Evolutionary conservation across 2,888 invertebrate genomes (phyloP), one percentile per base, ranked within the genome.

Genomic region (Uloborus plumipes): DNA sequence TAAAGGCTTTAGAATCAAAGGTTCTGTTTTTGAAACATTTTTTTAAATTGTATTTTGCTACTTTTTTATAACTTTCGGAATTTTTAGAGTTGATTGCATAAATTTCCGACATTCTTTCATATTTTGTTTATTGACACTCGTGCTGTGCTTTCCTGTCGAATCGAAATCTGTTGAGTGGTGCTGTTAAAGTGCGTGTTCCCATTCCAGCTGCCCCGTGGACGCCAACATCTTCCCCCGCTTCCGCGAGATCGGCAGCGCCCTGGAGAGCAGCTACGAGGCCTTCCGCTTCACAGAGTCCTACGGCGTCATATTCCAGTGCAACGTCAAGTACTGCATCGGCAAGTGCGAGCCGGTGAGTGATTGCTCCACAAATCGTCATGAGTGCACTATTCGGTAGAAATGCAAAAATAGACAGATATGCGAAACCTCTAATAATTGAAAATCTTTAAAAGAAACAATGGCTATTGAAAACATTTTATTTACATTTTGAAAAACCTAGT

Each of bases 211-310:
- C 89, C 97, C 97, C 39, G 94, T 96, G 86, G 97, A 97, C 89
- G 94, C 96, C 3, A 94, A 94, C 67, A 97, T 97, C 87, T 97
- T 97, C 92, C 97, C 97, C 4, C 94, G 94, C 22, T 97, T 97
- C 90, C 93, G 93, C 69, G 95, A 95, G 62, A 96, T 96, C 87
- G 96, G 95, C 80, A 88, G 88, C 49, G 96, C 96, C 0, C 90
- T 96, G 83, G 95, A 97, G 88, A 95, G 96, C 0, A 92, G 95
- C 80, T 97, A 97, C 88, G 97, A 97, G 90, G 97, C 97, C 0
- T 97, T 97, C 91, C 92, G 97, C 88, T 97, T 97, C 89, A 97
- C 97, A 0, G 97, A 97, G 89, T 97, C 96, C 15, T 97, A 97
- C 87, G 97, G 97, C 69, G 97, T 97, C 84, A 97, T 97, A 89